Conservation (phyloP, 2,797 vertebrate species). For the Anomalospiza imberbis region DNA sequence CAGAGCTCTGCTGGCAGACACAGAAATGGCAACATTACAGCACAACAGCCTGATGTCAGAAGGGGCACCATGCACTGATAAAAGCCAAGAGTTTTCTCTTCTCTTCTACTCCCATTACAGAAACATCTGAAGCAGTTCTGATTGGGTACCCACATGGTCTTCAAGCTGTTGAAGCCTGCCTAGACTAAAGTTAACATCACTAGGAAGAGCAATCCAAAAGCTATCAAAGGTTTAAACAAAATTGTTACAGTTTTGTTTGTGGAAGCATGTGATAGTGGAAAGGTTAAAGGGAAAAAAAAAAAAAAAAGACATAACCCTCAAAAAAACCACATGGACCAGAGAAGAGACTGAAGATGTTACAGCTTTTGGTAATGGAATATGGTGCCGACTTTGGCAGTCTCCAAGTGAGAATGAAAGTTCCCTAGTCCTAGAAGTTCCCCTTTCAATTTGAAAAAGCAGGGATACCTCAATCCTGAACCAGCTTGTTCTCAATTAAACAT, state of each 20-base stretch:
- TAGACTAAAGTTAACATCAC: background rate
- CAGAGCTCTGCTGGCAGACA: slow-evolving; percentile 41
- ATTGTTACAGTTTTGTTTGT: background rate
- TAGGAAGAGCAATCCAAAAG: background rate
- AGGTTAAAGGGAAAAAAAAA: background rate
- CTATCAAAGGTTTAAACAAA: background rate
- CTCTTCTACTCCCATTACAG: background rate
- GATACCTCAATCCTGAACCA: background rate
- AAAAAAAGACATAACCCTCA: background rate
- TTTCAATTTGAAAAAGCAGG: background rate
- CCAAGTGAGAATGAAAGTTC: background rate
- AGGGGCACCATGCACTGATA: slow-evolving; percentile 3
- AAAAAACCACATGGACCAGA: background rate
- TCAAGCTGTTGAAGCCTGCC: background rate
- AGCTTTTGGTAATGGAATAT: background rate
- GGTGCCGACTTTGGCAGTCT: background rate
- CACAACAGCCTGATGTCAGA: slow-evolving; percentile 26
- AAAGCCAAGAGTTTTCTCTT: background rate
- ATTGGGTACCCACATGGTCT: background rate
- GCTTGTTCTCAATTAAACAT: background rate
- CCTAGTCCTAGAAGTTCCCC: background rate
- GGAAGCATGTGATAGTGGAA: background rate
- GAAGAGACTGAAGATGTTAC: background rate
- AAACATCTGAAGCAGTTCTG: background rate
- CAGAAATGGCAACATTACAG: slow-evolving; percentile 36